Conservation (phyloP, 2,888 invertebrate species). For the Atherix ibis region DNA sequence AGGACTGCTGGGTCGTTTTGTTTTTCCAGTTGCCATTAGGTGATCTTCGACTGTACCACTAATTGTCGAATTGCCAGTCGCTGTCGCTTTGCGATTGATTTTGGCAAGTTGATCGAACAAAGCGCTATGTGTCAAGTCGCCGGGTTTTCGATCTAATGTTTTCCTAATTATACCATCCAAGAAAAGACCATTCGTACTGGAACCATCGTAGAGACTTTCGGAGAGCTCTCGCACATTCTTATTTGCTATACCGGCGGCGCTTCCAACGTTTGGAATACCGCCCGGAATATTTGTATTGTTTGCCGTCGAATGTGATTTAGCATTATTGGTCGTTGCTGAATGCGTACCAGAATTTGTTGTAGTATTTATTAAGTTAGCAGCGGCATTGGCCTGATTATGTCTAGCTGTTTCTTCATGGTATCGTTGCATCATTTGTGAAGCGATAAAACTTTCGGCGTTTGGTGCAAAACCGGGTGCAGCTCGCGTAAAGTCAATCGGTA, state of each 20-base stretch:
- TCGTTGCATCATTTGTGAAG: conserved; percentile 66
- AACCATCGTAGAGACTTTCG: conserved; percentile 45
- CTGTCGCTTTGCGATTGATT: conserved; percentile 35
- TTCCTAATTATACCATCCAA: conserved; percentile 72
- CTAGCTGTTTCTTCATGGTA: conserved; percentile 54
- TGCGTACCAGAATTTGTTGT: conserved; percentile 11
- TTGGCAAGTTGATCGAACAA: conserved; percentile 50
- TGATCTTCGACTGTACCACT: too few species aligned
- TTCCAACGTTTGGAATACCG: background rate
- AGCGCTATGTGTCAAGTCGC: conserved; percentile 39
- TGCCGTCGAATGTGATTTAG: conserved; percentile 1
- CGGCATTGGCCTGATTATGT: conserved; percentile 10
- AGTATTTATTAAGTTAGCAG: conserved; percentile 10
- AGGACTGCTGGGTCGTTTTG: conserved; percentile 28
- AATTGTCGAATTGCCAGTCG: conserved; percentile 28
- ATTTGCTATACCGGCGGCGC: background rate
- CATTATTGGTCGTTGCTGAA: background rate
- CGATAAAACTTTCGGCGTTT: conserved; percentile 51
- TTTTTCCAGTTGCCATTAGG: conserved; percentile 7
- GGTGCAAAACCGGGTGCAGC: conserved; percentile 23
- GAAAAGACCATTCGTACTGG: conserved; percentile 54
- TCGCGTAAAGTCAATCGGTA: conserved; percentile 35
- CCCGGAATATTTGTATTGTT: conserved; percentile 6
- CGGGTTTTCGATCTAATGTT: conserved; percentile 49
- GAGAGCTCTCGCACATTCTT: conserved; percentile 42